Evolutionary conservation across 2,888 invertebrate species (phyloP).

Genomic region (Ormyrus rosae): DNA sequence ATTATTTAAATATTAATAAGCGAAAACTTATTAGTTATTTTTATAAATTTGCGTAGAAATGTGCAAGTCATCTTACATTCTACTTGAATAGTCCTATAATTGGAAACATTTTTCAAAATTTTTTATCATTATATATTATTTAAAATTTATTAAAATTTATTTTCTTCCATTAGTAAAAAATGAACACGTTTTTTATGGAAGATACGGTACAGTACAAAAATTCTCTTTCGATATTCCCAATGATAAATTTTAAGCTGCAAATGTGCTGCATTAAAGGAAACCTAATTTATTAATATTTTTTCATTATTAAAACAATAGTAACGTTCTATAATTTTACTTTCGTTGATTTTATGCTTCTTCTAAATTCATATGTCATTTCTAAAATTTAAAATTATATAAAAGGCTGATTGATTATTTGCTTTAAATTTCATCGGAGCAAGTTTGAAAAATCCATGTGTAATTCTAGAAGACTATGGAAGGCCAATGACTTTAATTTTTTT

Average conservation of each 20-base stretch:
- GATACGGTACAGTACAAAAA: background rate
- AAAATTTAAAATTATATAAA: conserved; percentile 15
- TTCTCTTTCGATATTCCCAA: background rate
- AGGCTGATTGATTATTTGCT: conserved; percentile 18
- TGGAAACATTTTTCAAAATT: no score
- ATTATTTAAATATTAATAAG: no score
- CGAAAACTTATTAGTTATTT: background rate
- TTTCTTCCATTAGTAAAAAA: background rate
- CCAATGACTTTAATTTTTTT: conserved; percentile 39
- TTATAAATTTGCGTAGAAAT: background rate
- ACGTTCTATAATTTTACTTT: conserved; percentile 46
- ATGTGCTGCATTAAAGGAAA: no score
- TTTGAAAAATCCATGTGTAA: conserved; percentile 49
- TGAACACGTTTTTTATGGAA: conserved; percentile 11
- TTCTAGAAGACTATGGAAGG: conserved; percentile 48
- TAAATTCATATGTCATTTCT: conserved; percentile 15
- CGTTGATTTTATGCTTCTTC: conserved; percentile 18
- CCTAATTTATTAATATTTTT: background rate
- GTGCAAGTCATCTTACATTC: background rate
- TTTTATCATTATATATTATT: no score
- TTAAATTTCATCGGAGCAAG: conserved; percentile 30
- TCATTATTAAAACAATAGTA: conserved; percentile 27
- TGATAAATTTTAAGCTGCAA: background rate
- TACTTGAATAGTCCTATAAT: no score
- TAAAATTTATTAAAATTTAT: no score